Base-by-base conservation (phyloP, 2,888 invertebrate species). In the Chaetoderma sp. region DNA sequence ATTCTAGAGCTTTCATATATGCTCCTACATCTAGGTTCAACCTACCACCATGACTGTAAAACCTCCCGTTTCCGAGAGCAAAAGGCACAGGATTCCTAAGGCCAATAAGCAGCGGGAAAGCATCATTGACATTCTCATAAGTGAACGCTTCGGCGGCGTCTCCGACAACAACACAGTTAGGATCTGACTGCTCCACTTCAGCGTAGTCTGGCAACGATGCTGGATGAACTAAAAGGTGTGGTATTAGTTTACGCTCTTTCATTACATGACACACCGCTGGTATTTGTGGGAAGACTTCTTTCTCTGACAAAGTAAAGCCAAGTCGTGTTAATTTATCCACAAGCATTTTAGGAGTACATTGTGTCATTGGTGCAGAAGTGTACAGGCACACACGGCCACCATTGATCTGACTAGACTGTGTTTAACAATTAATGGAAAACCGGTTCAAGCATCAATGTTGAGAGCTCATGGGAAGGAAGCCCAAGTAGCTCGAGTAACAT, bases 161-260 rank as follows among this genome's bases (percentile, higher is more conserved):
- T 1, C 89, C 90, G 21, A 89, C 65, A 2, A 90, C 88, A 2
- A 90, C 89, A 83, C 90, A 90, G 76, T 89, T 89, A 2, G 90
- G 89, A 56, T 88, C 78, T 0, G 70, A 70, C 42, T 80, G 78
- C 57, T 86, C 81, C 5, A 88, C 70, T 0, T 74, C 84, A n/a
- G 72, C 76, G 76, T 90, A 89, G 67, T 89, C 88, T 2, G 82
- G 74, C 8, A 83, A 58, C n/a, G n/a, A n/a, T n/a, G n/a, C 78
- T 71, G 77, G 75, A 67, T 80, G 74, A 13, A 89, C 87, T 1
- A 90, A 75, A 21, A 89, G 80, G 81, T 87, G 84, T 4, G 90
- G 90, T 28, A 88, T 76, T 1, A 90, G 76, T 0, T 79, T 76
- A 59, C 87, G 76, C 58, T 85, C 78, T 58, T 83, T 76, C 21